Conservation (phyloP, 2,888 invertebrate species). For the Parnassius orleans region DNA sequence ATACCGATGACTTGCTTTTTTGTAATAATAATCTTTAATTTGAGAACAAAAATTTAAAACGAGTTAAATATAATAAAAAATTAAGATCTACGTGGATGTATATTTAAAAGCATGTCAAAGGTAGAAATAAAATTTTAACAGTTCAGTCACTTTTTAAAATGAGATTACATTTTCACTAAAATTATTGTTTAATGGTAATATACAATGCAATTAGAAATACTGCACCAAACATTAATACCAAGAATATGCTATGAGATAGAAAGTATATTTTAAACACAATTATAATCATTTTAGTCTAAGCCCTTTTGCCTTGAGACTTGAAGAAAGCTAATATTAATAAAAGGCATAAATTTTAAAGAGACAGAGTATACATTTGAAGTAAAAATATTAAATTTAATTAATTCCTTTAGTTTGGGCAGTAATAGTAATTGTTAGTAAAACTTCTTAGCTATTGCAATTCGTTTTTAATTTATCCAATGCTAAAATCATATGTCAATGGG, state of each 20-base stretch:
- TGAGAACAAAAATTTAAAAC: not conserved
- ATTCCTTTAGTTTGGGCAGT: conserved; percentile 56
- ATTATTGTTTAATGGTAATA: conserved; percentile 72
- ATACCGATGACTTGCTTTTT: conserved; percentile 56
- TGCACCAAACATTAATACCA: conserved; percentile 79
- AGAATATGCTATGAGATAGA: conserved; percentile 68
- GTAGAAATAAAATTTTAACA: conserved; percentile 49
- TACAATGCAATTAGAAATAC: conserved; percentile 79
- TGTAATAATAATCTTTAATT: conserved; percentile 6
- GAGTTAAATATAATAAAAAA: conserved; percentile 8
- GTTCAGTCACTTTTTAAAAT: conserved; percentile 52
- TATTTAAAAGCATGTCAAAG: conserved; percentile 52
- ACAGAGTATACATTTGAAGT: conserved; percentile 42
- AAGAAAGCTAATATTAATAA: conserved; percentile 57
- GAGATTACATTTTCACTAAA: conserved; percentile 51
- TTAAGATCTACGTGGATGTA: conserved; percentile 1
- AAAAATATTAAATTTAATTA: conserved; percentile 37
- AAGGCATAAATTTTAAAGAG: conserved; percentile 48
- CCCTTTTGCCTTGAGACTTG: conserved; percentile 70
- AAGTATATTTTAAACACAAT: conserved; percentile 61
- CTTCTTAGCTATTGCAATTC: conserved; percentile 50
- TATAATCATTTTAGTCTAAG: conserved; percentile 63
- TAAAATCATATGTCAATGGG: not conserved
- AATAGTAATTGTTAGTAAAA: conserved; percentile 41
- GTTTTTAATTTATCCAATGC: conserved; percentile 10